A percentile compares a stretch with the other conserved stretches of the same genome.
Evolutionary conservation across 2,888 invertebrate genomes (phyloP).

Genomic region (Rhingia campestris): DNA sequence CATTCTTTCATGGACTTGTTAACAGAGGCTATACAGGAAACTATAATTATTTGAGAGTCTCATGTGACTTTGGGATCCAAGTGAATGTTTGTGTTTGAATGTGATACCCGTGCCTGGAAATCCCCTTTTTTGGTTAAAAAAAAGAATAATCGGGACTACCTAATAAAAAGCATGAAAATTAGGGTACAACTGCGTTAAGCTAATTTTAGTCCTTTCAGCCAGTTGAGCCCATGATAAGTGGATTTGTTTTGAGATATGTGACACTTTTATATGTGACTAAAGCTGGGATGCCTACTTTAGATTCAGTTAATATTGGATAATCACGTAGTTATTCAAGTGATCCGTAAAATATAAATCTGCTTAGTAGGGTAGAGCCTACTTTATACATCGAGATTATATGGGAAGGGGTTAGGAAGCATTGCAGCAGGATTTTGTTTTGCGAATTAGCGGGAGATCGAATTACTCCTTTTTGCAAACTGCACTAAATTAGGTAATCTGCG

Average conservation of each 20-base stretch:
- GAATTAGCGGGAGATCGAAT: no score
- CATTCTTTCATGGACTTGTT: slow-evolving; percentile 7
- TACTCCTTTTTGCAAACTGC: no score
- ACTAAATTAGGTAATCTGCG: no score
- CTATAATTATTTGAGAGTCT: slow-evolving; percentile 42
- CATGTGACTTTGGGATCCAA: slow-evolving; percentile 31
- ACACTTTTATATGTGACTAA: slow-evolving; percentile 20
- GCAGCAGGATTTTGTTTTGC: slow-evolving; percentile 27
- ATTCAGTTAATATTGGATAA: slow-evolving; percentile 29
- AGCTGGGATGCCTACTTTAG: slow-evolving; percentile 13
- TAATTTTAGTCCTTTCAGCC: slow-evolving; percentile 32
- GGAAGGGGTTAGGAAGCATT: no score
- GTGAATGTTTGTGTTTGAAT: slow-evolving; percentile 18
- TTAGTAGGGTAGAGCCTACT: not conserved
- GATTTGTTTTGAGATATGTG: slow-evolving; percentile 17
- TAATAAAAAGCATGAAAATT: slow-evolving; percentile 41
- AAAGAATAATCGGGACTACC: slow-evolving; percentile 17
- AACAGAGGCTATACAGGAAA: slow-evolving; percentile 12
- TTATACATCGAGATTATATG: not conserved
- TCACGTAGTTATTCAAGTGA: slow-evolving; percentile 13
- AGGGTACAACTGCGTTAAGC: slow-evolving; percentile 32
- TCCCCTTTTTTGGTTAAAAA: slow-evolving; percentile 28
- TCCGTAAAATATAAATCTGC: slow-evolving; percentile 4
- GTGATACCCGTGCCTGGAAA: slow-evolving; percentile 7
- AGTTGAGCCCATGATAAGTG: not conserved